Evolutionary conservation across 2,797 vertebrate genomes (phyloP).

Genomic region (Diplodus sargus): DNA sequence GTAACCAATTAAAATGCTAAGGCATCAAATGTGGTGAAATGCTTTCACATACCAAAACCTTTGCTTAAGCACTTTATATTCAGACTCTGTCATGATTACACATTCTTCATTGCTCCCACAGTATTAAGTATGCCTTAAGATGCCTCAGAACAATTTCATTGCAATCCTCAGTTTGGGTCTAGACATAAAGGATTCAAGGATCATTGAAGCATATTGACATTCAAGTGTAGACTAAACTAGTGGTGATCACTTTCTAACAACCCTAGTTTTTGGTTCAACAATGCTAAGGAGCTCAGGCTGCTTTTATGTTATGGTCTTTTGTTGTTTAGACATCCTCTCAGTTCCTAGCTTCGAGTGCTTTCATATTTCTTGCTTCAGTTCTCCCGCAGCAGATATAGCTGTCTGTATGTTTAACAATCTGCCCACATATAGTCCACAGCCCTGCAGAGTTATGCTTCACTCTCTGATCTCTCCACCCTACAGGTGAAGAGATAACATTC

Average conservation of each 20-base stretch:
- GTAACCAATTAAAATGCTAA: background rate
- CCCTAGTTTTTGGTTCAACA: background rate
- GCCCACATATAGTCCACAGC: background rate
- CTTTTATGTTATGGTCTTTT: background rate
- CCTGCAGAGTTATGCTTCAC: background rate
- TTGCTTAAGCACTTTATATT: background rate
- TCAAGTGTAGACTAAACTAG: conserved; percentile 9
- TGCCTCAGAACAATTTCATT: conserved; percentile 7
- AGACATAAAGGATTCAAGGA: conserved; percentile 12
- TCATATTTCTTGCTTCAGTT: background rate
- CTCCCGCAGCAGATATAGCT: background rate
- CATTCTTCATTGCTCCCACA: conserved; percentile 4
- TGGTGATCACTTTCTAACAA: background rate
- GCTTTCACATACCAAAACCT: background rate
- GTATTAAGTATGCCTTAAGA: conserved; percentile 17
- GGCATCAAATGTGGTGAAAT: background rate
- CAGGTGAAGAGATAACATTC: background rate
- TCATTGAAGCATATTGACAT: conserved; percentile 24
- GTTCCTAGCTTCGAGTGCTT: background rate
- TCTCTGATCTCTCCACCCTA: background rate
- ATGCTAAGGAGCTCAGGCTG: background rate
- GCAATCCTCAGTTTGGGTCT: conserved; percentile 8
- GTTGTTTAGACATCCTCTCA: conserved; percentile 9
- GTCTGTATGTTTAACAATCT: background rate
- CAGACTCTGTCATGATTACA: conserved; percentile 9